Evolutionary conservation across 1,140 invertebrate genomes (phyloP), one percentile per base, ranked within the genome.

Genomic region (Dreissena polymorpha): DNA sequence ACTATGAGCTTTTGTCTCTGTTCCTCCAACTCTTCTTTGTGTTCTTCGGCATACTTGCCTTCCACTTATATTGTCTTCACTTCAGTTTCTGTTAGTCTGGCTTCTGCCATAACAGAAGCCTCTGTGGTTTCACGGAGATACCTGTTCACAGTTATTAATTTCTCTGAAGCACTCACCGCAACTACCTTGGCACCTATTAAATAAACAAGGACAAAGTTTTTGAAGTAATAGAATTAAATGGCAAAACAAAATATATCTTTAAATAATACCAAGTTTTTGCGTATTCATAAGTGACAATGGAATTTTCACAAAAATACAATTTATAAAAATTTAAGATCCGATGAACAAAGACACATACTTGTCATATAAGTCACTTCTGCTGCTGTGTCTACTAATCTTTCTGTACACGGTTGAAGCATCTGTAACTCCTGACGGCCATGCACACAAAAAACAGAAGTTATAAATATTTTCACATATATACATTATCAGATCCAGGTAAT

Each of bases 41-140:
- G 63, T 29, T 77, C 75, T 27, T 67, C 75, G 23, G 75, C 75
- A 68, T 67, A 77, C 72, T 65, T 68, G 55, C 75, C 75, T 77
- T 77, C 75, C 0, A 68, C 75, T 25, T 77, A 23, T 18, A 77
- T 77, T 25, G 49, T n/a, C 53, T 77, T 77, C 18, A 77, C 12
- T 68, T 77, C 75, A 25, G 64, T 55, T 49, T 51, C 64, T 77
- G 27, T 21, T n/a, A 77, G 25, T 27, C 25, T 67, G 21, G 53
- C n/a, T 27, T 77, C 75, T 13, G 75, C 75, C 12, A 53, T 49
- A 13, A 51, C 63, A 50, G 29, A 51, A 67, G 65, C 68, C 14
- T 21, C 13, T 68, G 13, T 77, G 18, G 55, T 65, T 68, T 77
- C 64, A 51, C 49, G 49, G 0, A 77, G 21, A 12, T 53, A 8